A percentile compares a stretch with the other conserved stretches of the same genome.
These are phyloP conservation scores for Protomyctophum bolini DNA, from an alignment of 2,113 vertebrate genomes.

Conservation along the genomic window DNA sequence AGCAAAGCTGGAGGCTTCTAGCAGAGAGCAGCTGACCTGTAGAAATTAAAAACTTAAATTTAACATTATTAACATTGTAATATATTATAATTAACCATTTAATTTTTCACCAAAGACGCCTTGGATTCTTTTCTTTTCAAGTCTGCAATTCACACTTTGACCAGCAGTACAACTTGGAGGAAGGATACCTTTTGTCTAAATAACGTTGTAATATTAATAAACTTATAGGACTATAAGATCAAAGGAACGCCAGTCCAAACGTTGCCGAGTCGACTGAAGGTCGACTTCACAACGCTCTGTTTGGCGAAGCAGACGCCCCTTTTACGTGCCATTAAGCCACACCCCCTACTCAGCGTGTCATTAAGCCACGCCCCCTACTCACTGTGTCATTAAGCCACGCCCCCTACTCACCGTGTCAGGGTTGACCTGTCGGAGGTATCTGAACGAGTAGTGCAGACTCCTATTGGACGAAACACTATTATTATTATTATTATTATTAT, in stretches of 20 bases:
- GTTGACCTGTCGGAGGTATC: slow-evolving; percentile 79
- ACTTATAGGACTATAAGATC: too few relatives aligned
- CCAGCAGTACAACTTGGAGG: too few relatives aligned
- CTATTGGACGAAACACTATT: slow-evolving; percentile 49
- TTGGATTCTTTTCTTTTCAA: too few relatives aligned
- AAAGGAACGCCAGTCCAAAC: background rate
- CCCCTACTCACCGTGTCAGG: slow-evolving; percentile 59
- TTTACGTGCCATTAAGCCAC: slow-evolving; percentile 14
- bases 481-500: too few relatives aligned
- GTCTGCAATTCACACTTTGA: too few relatives aligned
- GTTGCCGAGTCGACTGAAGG: too few relatives aligned
- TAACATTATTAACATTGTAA: background rate
- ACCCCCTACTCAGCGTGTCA: slow-evolving; percentile 48
- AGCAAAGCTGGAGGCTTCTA: slow-evolving; percentile 87
- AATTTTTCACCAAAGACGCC: too few relatives aligned
- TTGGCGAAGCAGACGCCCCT: too few relatives aligned
- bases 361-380: slow-evolving; percentile 4
- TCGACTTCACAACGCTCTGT: too few relatives aligned
- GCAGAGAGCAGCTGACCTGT: slow-evolving; percentile 82
- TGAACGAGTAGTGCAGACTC: slow-evolving; percentile 91
- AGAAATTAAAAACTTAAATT: slow-evolving; percentile 2
- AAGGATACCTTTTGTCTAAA: too few relatives aligned
- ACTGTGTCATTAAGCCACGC: slow-evolving; percentile 40
- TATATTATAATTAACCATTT: slow-evolving; percentile 5
- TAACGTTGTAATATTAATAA: background rate